These are phyloP conservation scores for Tanytarsus gracilentus DNA, from an alignment of 2,888 invertebrate genomes.

Conservation along the genomic window DNA sequence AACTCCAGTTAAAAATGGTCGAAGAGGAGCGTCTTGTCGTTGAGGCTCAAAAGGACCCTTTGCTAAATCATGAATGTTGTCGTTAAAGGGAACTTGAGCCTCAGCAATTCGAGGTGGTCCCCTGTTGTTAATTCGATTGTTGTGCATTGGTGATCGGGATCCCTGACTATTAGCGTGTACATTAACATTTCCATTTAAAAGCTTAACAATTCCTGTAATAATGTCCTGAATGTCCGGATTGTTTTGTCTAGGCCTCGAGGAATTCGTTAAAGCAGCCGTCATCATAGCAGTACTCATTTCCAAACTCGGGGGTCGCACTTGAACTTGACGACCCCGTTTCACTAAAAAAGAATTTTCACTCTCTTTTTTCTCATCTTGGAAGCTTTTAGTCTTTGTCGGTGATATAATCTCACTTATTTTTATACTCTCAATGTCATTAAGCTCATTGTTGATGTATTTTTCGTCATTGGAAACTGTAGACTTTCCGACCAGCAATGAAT, in stretches of 20 bases:
- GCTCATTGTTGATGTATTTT: too few species aligned
- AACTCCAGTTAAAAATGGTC: constrained; percentile 57
- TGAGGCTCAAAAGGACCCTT: constrained; percentile 35
- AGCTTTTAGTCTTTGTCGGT: too few species aligned
- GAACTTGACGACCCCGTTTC: constrained; percentile 43
- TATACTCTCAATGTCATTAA: too few species aligned
- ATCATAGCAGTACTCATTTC: constrained; percentile 33
- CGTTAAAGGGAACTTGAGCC: constrained; percentile 50
- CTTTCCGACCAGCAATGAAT: too few species aligned
- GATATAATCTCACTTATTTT: too few species aligned
- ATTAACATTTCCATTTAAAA: constrained; percentile 80
- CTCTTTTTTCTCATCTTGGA: too few species aligned
- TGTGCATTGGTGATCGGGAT: constrained; percentile 58
- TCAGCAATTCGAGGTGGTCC: constrained; percentile 82
- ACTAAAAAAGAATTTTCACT: too few species aligned
- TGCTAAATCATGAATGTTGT: constrained; percentile 25
- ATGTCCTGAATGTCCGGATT: constrained; percentile 82
- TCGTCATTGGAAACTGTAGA: too few species aligned
- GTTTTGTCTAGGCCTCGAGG: constrained; percentile 45
- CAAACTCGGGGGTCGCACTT: constrained; percentile 39
- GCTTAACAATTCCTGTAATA: constrained; percentile 78
- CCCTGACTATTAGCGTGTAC: constrained; percentile 66
- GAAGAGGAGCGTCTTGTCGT: constrained; percentile 50
- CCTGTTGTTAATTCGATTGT: constrained; percentile 76
- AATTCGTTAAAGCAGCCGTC: constrained; percentile 34